Base-by-base conservation (phyloP, 1,140 invertebrate species). In the Hormaphis cornu region DNA sequence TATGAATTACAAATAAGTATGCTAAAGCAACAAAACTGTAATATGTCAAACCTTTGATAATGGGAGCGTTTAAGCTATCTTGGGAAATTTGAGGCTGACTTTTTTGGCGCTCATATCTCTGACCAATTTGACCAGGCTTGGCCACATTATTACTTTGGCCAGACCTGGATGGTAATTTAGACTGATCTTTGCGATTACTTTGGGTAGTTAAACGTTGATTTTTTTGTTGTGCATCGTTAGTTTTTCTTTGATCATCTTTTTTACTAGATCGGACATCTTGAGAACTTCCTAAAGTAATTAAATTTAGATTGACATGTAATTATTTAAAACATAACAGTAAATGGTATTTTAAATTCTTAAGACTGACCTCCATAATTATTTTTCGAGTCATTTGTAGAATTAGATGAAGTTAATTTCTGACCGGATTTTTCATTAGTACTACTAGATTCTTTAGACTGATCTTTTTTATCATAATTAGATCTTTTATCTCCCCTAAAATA, bases 21-120 rank as follows among this genome's bases (percentile, higher is more conserved):
- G 26, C 37, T 16, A 69, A 40, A 72, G 8, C 30, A 70, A 22
- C 10, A 61, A n/a, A 33, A 35, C 18, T 35, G n/a, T n/a, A 20
- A 26, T 44, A 63, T 3, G 14, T 26, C n/a, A 70, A 8, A 70
- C 53, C 69, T 59, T 70, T 70, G 24, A 66, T 66, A 66, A 66
- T 35, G 7, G 61, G 26, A 14, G 30, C 12, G 2, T 61, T 61
- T 28, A 40, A 61, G 18, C 50, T 44, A 35, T 66, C 61, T 33
- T 33, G 40, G 22, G 24, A 10, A 66, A 66, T 33, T 20, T 66
- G 61, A 50, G 61, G 18, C 3, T 66, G 61, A 9, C 44, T 66
- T 22, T 66, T 66, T 48, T 66, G 61, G 8, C 61, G n/a, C 7
- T 61, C 58, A 61, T 61, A 46, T 2, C 58, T 61, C 9, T 61